Percentiles rank a stretch among this genome's conserved stretches.
These are phyloP conservation scores for Rhinogobius similis DNA, from an alignment of 2,113 vertebrate genomes.

Conservation along the genomic window DNA sequence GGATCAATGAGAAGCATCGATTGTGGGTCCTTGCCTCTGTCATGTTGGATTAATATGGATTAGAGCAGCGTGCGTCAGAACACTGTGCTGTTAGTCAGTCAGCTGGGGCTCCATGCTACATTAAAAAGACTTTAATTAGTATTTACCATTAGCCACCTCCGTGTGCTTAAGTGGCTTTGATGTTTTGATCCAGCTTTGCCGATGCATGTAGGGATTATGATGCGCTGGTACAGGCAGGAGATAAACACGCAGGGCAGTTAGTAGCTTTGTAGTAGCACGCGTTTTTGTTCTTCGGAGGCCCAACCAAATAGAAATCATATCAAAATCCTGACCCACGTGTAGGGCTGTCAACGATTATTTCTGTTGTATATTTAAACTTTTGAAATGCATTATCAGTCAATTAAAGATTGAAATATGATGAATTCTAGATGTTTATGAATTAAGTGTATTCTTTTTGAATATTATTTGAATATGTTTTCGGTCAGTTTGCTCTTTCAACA, in stretches of 20 bases:
- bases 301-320: too few relatives aligned
- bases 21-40: constrained; percentile 56
- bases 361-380: too few relatives aligned
- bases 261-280: not conserved
- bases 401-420: too few relatives aligned
- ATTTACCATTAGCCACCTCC: constrained; percentile 41
- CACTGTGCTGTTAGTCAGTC: constrained; percentile 42
- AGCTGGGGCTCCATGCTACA: constrained; percentile 37
- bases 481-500: too few relatives aligned
- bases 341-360: too few relatives aligned
- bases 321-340: too few relatives aligned
- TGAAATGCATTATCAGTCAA: too few relatives aligned
- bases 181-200: constrained; percentile 46
- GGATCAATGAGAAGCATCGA: constrained; percentile 66
- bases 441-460: too few relatives aligned
- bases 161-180: constrained; percentile 45
- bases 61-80: constrained; percentile 54
- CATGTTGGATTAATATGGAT: constrained; percentile 70
- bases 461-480: too few relatives aligned
- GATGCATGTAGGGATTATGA: not conserved
- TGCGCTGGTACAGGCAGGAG: not conserved
- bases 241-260: not conserved
- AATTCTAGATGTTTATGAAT: too few relatives aligned
- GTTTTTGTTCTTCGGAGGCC: too few relatives aligned
- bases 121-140: constrained; percentile 45